Evolutionary conservation across 1,140 invertebrate species (phyloP), one percentile per base, ranked within the genome.

Genomic region (Formica selysi): DNA sequence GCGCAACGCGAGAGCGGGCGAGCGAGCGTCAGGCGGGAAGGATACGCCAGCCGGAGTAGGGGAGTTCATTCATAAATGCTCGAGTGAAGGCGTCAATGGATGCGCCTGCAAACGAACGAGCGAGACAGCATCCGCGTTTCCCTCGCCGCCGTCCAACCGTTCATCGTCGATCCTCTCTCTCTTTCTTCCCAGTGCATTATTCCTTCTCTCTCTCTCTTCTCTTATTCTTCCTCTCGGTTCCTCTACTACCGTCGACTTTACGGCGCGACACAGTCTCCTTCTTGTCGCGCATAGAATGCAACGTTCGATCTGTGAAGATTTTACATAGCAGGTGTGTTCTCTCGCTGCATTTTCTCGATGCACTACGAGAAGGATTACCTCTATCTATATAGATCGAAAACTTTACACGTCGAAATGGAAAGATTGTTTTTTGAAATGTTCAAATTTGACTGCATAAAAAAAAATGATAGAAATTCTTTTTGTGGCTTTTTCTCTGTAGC

Each of bases 41-140:
- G 48, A 36, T 22, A 36, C 44, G 19, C 0, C 51, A 51, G 16
- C 48, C 48, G 59, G 64, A 70, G 79, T 87, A 62, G 88, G 85
- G 84, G 73, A 83, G 65, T 93, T 93, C 93, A 94, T 94, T 94
- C 93, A 94, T 93, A 93, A 94, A 93, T 87, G 91, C 86, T 86
- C 68, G 78, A 87, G 79, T 68, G 86, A 92, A 90, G 92, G 93
- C 93, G 92, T 94, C 93, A 94, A 94, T 94, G 93, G 93, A 94
- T 93, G 91, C 91, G 92, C 89, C 91, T 92, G 91, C 90, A 89
- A 92, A 78, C 79, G 79, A 83, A 89, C 87, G 90, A 92, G 91
- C 88, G 88, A 88, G 89, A 93, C 89, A 91, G 85, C 83, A 79
- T 87, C 85, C 85, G 86, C 85, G 48, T 29, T 11, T 73, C 62